Conservation (phyloP, 2,888 invertebrate genomes). For the Aporophyla nigra region DNA sequence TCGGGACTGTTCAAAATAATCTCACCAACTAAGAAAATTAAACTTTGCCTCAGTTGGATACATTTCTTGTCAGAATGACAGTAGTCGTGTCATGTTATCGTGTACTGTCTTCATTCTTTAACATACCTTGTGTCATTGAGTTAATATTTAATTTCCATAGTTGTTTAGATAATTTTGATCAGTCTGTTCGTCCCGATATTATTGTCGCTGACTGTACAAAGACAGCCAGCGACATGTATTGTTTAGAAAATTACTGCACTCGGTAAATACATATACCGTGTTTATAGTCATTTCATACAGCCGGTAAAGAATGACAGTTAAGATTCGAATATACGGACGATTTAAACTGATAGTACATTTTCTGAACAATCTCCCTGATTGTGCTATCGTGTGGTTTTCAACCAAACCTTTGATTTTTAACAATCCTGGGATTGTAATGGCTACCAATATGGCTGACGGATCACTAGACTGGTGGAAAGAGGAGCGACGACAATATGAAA, state of each 20-base stretch:
- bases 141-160: too few relatives aligned
- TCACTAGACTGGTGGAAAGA: neutral
- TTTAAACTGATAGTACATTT: neutral
- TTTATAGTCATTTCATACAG: neutral
- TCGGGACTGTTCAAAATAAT: too few relatives aligned
- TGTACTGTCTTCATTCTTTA: too few relatives aligned
- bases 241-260: neutral
- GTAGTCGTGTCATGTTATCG: too few relatives aligned
- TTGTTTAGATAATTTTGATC: too few relatives aligned
- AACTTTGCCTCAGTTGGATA: too few relatives aligned
- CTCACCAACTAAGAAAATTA: too few relatives aligned
- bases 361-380: neutral
- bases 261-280: neutral
- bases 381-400: neutral
- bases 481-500: too few relatives aligned
- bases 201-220: neutral
- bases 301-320: neutral
- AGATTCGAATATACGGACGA: neutral
- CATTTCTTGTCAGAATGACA: too few relatives aligned
- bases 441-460: neutral
- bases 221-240: neutral
- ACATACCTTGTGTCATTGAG: too few relatives aligned
- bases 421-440: neutral
- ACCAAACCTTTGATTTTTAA: neutral
- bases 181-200: too few relatives aligned